Evolutionary conservation across 1,140 invertebrate genomes (phyloP).

Genomic region (Bemisia tabaci): DNA sequence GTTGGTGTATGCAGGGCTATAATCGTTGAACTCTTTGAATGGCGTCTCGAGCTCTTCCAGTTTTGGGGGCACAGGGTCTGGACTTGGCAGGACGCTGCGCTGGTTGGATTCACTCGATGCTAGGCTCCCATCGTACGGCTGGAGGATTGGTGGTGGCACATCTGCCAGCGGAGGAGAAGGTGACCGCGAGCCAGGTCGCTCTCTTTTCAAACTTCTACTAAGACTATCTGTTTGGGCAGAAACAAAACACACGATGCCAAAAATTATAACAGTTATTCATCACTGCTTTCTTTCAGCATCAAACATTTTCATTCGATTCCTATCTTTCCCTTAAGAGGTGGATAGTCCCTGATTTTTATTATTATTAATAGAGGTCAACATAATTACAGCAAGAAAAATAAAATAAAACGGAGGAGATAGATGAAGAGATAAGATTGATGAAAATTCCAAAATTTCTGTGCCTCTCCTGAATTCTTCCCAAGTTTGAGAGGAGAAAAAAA

Average conservation of each 20-base stretch:
- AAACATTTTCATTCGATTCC: too few species aligned
- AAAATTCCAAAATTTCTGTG: too few species aligned
- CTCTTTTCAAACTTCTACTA: conserved; percentile 20
- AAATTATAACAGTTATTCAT: conserved; percentile 9
- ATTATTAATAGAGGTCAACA: too few species aligned
- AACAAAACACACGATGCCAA: conserved; percentile 19
- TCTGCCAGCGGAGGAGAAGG: conserved; percentile 21
- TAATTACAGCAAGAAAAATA: too few species aligned
- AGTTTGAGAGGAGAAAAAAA: too few species aligned
- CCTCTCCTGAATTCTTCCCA: too few species aligned
- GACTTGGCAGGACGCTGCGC: conserved; percentile 6
- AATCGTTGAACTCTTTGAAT: conserved; percentile 4
- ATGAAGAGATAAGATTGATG: too few species aligned
- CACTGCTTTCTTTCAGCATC: too few species aligned
- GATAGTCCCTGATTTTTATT: too few species aligned
- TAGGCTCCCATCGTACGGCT: conserved; percentile 20
- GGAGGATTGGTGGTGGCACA: conserved; percentile 19
- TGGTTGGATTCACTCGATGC: conserved; percentile 6
- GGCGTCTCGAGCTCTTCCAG: conserved; percentile 6
- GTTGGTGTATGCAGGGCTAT: conserved; percentile 3
- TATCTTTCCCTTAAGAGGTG: too few species aligned
- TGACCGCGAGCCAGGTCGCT: conserved; percentile 27
- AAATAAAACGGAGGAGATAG: too few species aligned
- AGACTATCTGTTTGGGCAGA: conserved; percentile 11
- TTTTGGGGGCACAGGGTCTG: conserved; percentile 10